Evolutionary conservation across 2,797 vertebrate genomes (phyloP), one percentile per base, ranked within the genome.

Genomic region (Platyrinchus mystaceus): DNA sequence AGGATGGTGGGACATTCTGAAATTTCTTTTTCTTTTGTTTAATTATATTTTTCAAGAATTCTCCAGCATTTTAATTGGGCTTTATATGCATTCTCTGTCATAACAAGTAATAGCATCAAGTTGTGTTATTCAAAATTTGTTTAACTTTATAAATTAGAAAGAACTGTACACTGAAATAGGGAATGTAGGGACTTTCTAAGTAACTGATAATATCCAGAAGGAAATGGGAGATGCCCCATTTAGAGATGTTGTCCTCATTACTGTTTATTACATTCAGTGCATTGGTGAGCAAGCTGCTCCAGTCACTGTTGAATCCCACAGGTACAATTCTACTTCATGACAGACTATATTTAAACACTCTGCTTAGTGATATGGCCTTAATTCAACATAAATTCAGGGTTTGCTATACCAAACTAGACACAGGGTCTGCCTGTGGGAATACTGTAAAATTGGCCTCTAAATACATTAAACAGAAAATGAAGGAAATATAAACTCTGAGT

Each of bases 311-410:
- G 71, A 75, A 53, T 69, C 82, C 27, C 87, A 47, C 0, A 11
- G 49, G 70, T 50, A 24, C 46, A 73, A 64, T 88, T 71, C 39
- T 56, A 0, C 74, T 91, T 91, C n/a, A 56, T 60, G 60, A 82
- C n/a, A 86, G 63, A n/a, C 41, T 89, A 50, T 62, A 85, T 85
- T 84, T 87, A 87, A 91, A 81, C 66, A 64, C 44, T 91, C 59
- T 63, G 7, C 24, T 66, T 73, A 70, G 59, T 68, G 43, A 39
- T 81, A 77, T 7, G 34, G 44, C 43, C n/a, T 80, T 53, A 71
- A n/a, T 80, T 87, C 81, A 91, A 78, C 36, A 75, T 71, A 89
- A 93, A 87, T 83, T 78, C 69, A 62, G 21, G 27, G 36, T 75
- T 83, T 80, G 64, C 74, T 71, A 4, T 49, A 80, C 60, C 41